Evolutionary conservation across 2,113 vertebrate genomes (phyloP).

Genomic region (Felis chaus): DNA sequence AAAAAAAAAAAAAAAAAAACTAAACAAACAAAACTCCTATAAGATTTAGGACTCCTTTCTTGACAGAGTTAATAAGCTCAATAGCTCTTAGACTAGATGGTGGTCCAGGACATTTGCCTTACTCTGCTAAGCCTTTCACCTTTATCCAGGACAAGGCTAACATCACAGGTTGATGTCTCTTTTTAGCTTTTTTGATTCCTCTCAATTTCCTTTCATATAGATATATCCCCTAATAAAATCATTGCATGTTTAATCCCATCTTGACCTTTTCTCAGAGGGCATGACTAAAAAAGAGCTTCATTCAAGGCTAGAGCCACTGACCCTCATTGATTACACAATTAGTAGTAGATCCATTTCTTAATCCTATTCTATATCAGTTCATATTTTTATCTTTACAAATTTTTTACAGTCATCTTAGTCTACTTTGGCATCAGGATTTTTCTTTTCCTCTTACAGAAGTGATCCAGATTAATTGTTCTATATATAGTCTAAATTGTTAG

Average conservation of each 20-base stretch:
- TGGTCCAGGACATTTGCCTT: rapidly evolving
- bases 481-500: neutral
- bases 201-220: neutral
- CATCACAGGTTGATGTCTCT: neutral
- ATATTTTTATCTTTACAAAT: neutral
- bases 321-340: neutral
- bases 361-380: neutral
- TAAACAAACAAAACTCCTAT: neutral
- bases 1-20: neutral
- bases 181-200: neutral
- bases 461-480: neutral
- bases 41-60: neutral
- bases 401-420: neutral
- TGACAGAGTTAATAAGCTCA: neutral
- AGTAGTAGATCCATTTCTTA: neutral
- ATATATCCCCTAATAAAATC: neutral
- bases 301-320: neutral
- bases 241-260: neutral
- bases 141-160: neutral
- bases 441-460: neutral
- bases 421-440: neutral
- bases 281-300: neutral
- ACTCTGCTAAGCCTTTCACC: neutral
- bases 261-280: neutral
- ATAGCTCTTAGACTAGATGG: neutral